phyloP scores from a whole-genome alignment of 2,888 invertebrate species.

The Andrena trimmerana region DNA sequence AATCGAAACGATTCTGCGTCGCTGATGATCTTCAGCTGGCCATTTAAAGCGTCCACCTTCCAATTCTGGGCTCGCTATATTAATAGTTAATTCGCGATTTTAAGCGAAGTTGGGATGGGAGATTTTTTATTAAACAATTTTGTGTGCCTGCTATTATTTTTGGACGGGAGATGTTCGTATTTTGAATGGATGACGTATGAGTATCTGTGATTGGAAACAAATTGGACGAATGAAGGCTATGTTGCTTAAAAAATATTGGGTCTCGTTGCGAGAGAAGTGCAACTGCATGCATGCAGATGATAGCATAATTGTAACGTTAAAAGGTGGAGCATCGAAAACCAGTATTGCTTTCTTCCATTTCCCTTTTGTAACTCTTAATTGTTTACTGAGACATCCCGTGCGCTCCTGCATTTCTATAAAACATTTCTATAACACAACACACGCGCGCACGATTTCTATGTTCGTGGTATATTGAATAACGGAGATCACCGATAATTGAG shows the following conservation, averaged over 20 bases:
- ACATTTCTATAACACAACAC: background rate
- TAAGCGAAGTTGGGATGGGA: background rate
- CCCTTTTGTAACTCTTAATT: background rate
- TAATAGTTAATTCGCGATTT: conserved; percentile 3
- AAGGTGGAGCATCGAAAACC: background rate
- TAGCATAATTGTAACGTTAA: background rate
- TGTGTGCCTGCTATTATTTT: background rate
- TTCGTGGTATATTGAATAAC: background rate
- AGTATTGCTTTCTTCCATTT: background rate
- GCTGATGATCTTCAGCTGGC: background rate
- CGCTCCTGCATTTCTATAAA: background rate
- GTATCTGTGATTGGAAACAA: background rate
- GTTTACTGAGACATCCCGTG: background rate
- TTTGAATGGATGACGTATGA: no score
- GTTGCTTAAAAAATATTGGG: background rate
- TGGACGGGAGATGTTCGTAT: no score
- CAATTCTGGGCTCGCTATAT: background rate
- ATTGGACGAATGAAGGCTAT: background rate
- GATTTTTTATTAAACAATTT: conserved; percentile 6
- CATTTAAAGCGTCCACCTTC: background rate
- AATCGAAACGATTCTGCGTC: conserved; percentile 7
- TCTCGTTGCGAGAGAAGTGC: background rate
- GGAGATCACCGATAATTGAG: background rate
- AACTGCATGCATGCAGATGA: background rate
- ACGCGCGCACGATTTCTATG: background rate